Conservation (phyloP, 2,113 vertebrate species). For the Uropsilus gracilis region DNA sequence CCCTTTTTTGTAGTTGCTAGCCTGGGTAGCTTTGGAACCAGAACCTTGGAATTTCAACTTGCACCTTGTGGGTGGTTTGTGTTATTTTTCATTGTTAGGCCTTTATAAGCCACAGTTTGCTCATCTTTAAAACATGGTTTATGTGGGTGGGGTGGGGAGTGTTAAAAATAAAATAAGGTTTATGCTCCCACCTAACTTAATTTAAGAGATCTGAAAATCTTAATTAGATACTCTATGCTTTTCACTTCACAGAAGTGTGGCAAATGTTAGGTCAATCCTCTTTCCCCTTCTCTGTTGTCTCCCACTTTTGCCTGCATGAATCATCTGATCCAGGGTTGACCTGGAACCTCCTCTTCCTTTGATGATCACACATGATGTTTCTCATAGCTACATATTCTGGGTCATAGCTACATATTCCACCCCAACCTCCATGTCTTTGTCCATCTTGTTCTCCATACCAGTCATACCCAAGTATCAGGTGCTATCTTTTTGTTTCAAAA, state of each 20-base stretch:
- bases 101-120: neutral
- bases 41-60: neutral
- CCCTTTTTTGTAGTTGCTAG: neutral
- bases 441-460: neutral
- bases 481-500: neutral
- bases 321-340: neutral
- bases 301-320: neutral
- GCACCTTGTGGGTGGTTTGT: neutral
- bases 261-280: neutral
- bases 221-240: neutral
- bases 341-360: neutral
- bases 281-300: neutral
- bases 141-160: too few species aligned
- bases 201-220: neutral
- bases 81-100: neutral
- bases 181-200: neutral
- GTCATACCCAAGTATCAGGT: neutral
- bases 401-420: accelerated
- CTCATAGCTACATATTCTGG: neutral
- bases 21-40: neutral
- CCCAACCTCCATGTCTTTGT: neutral
- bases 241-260: neutral
- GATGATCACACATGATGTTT: neutral
- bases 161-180: neutral
- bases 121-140: neutral